Evolutionary conservation across 2,113 vertebrate species (phyloP), one percentile per base, ranked within the genome.

Genomic region (Rhinolophus ferrumequinum): DNA sequence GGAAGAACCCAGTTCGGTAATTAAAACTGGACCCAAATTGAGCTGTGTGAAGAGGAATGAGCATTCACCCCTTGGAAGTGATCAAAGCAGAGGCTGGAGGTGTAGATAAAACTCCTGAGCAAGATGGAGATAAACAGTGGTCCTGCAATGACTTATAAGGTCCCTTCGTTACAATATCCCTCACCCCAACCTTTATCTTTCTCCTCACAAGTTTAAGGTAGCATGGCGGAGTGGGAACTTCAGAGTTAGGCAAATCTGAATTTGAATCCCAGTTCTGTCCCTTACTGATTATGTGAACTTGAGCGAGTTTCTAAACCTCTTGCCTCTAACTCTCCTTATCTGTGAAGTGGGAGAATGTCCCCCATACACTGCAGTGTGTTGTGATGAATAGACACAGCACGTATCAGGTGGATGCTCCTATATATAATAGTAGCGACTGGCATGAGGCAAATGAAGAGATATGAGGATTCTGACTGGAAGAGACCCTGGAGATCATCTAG

Each of bases 351-450:
- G 15, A 7, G 30, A 16, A 6, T 11, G 33, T 16, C 44, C 21
- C 16, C 6, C 8, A 9, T 33, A 28, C 50, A 1, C 15, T 58
- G 3, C 21, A 33, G 3, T 22, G 33, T 18, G 3, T 11, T 5
- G 8, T 28, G 52, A 47, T n/a, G 47, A 28, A 8, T 3, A 12
- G 2, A 38, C 0, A 13, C 1, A 50, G 2, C 2, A 0, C 0
- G 12, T 3, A 2, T 24, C 38, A 26, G 10, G 38, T 24, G 60
- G 35, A 26, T 1, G 22, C 16, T 12, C 47, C 12, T 11, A 73
- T 13, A 21, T 22, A 44, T 3, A n/a, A 38, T 0, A 21, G 58
- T 18, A 21, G 15, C 0, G 3, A 26, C 3, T 5, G 10, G 64
- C 2, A 4, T 18, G 30, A 60, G 16, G 56, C 15, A 47, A 13